Evolutionary conservation across 2,113 vertebrate species (phyloP), one percentile per base, ranked within the genome.

Genomic region (Calyptommatus sinebrachiatus): DNA sequence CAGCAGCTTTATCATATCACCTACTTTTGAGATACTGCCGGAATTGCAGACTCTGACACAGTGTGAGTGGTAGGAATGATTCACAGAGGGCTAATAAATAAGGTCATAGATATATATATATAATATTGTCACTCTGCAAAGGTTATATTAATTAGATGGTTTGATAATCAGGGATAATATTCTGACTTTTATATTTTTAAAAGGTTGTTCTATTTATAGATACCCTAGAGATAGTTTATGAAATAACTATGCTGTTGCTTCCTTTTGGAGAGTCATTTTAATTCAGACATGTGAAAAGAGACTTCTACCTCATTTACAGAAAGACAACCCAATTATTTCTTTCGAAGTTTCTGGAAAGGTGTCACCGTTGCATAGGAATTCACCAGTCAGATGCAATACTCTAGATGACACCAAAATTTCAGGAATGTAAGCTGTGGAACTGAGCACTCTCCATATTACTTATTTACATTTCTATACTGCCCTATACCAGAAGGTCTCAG

Each of bases 1-100:
- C 81, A 92, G 80, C 82, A 83, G 35, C 68, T 92, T 90, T 85
- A 86, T 90, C 87, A 76, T 82, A 83, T 65, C 85, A 86, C 50
- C 76, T 71, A 10, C 66, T 82, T 41, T 62, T 85, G 69, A 85
- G 35, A 46, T 66, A 81, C 69, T 41, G 18, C 76, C 83, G 18
- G 10, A 84, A 57, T 22, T 66, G 57, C 16, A 35, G 20, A 7
- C 53, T 84, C 73, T 65, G 71, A 66, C 12, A 16, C 68, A 77
- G 50, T 79, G 69, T 16, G n/a, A 1, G 26, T 68, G 1, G 10
- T 50, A 65, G 16, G 21, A 86, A 76, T 11, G 74, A 79, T 88
- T 85, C 80, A 74, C 35, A 71, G 14, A 84, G 74, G 14, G 7
- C 0, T 83, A 86, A 81, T 68, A 88, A 85, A 74, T 79, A 84